Base-by-base conservation (phyloP, 2,888 invertebrate genomes). In the Beris chalybata region DNA sequence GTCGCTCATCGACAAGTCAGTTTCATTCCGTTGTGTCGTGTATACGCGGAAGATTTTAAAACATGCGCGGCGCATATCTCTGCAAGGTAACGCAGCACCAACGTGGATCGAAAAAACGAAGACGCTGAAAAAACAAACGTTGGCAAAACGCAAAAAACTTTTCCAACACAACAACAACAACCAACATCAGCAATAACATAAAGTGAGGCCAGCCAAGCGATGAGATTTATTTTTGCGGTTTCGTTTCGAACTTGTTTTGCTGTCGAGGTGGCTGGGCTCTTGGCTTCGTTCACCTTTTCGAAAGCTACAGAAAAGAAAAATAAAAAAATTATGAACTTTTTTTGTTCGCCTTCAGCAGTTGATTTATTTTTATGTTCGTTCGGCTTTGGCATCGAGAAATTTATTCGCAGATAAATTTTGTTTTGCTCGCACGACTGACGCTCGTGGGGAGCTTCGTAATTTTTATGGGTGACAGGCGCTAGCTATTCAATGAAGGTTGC, bases 41-140 rank as follows among this genome's bases (percentile, higher is more conserved):
- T 58, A 45, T 45, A 47, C 43, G 56, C 47, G 32, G 58, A 45
- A 48, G 47, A 57, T 57, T 45, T 47, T 12, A 15, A 22, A 45
- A n/a, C 9, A 22, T 45, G 57, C 57, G 57, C 57, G 29, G 52
- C 47, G 56, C 56, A 57, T 57, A 57, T 47, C 57, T 57, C 47
- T 6, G 57, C 57, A 59, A 47, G 12, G 31, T 43, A 32, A 13
- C 13, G 56, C 48, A 13, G 13, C n/a, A 11, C 9, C 38, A 38
- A 38, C 38, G 38, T 38, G 15, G 15, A 15, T 48, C 6, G 48
- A 48, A 48, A 48, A 48, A 48, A 48, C 48, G 13, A 13, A 15
- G 15, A 48, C 48, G 48, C 38, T 9, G 22, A 48, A 48, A n/a
- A 48, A 48, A 15, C n/a, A 48, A 48, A 15, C n/a, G 48, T 12